Evolutionary conservation across 2,797 vertebrate species (phyloP).

Genomic region (Schizothorax lantsangensis): DNA sequence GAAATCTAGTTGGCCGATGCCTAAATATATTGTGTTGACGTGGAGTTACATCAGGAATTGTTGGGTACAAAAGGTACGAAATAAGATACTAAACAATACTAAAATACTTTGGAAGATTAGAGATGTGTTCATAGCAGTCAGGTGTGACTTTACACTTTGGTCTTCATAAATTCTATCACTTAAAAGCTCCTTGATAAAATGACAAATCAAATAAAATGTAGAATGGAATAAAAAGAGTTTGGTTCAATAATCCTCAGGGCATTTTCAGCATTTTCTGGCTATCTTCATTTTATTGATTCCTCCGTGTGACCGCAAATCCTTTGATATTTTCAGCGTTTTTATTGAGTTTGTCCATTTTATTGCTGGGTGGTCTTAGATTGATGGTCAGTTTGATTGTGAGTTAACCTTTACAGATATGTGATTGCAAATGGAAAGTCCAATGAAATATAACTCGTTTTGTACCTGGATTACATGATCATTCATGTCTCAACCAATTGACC

Average conservation of each 20-base stretch:
- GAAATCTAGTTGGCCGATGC: background rate
- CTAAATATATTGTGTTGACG: background rate
- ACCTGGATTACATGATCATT: slow-evolving; percentile 12
- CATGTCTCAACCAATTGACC: background rate
- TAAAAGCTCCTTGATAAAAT: background rate
- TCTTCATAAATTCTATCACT: background rate
- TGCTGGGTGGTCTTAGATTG: slow-evolving; percentile 25
- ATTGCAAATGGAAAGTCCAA: slow-evolving; percentile 18
- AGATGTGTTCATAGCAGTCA: slow-evolving; percentile 4
- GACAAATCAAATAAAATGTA: slow-evolving; percentile 3
- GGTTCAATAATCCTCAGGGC: background rate
- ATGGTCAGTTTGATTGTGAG: slow-evolving; percentile 40
- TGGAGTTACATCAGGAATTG: background rate
- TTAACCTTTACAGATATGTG: slow-evolving; percentile 49
- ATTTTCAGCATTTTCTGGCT: slow-evolving; percentile 8
- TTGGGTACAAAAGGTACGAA: too few relatives aligned
- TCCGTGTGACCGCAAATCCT: background rate
- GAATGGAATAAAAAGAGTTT: background rate
- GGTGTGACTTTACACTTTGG: background rate
- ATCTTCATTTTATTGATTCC: slow-evolving; percentile 24
- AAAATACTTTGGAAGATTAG: background rate
- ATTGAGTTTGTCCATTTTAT: slow-evolving; percentile 3
- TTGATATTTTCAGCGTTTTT: slow-evolving; percentile 7
- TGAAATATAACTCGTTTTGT: slow-evolving; percentile 6
- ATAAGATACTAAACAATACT: background rate